Percentiles rank a stretch among this genome's conserved stretches.
These are phyloP conservation scores for Saturnia pavonia DNA, from an alignment of 2,888 invertebrate species.

Conservation along the genomic window DNA sequence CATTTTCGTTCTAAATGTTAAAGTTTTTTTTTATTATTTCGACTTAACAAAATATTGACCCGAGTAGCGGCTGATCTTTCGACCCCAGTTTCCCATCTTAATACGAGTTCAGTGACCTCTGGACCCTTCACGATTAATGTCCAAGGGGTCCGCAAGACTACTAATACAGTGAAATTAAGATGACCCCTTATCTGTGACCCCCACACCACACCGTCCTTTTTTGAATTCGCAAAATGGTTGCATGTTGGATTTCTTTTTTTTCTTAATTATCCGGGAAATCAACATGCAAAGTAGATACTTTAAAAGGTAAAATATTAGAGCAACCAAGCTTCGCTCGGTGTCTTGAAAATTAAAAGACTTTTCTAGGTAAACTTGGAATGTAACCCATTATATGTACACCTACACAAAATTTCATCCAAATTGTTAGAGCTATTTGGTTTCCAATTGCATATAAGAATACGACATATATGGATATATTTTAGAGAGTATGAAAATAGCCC, in stretches of 20 bases:
- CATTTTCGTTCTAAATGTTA: neutral
- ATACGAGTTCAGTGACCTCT: constrained; percentile 70
- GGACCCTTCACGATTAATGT: constrained; percentile 76
- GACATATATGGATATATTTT: no score
- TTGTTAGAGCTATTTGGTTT: no score
- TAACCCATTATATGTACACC: no score
- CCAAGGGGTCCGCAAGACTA: constrained; percentile 74
- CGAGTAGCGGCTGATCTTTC: constrained; percentile 46
- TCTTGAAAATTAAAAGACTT: no score
- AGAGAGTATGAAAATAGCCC: no score
- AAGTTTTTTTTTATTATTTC: neutral
- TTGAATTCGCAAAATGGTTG: constrained; percentile 46
- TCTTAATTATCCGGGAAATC: neutral
- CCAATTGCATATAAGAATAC: no score
- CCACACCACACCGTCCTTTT: constrained; percentile 40
- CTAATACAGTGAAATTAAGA: constrained; percentile 78
- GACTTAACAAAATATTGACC: neutral
- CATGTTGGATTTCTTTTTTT: constrained; percentile 33
- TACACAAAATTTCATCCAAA: no score
- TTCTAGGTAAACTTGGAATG: no score
- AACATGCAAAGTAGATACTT: neutral
- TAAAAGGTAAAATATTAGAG: neutral
- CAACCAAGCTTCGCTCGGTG: no score
- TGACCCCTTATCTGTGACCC: constrained; percentile 71
- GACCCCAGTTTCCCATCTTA: constrained; percentile 68